Percentiles rank a stretch among this genome's conserved stretches.
Conservation (phyloP, 1,140 invertebrate genomes). For the Calliphora vicina region DNA sequence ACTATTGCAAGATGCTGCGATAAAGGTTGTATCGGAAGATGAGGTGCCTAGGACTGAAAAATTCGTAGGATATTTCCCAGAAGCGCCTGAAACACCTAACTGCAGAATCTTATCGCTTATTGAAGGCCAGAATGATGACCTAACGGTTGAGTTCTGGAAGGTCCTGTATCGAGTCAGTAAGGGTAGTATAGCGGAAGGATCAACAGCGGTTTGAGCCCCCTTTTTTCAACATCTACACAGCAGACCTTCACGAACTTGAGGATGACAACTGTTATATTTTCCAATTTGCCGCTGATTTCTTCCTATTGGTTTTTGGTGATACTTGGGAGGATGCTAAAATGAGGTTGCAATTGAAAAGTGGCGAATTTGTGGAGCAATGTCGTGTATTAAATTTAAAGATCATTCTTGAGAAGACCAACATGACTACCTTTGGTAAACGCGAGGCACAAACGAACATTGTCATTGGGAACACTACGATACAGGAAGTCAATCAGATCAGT, state of each 20-base stretch:
- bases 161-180: too few relatives aligned
- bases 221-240: conserved; percentile 30
- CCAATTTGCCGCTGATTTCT: conserved; percentile 32
- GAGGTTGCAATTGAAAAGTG: background rate
- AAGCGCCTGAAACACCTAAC: too few relatives aligned
- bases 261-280: background rate
- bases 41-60: too few relatives aligned
- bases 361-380: background rate
- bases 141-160: too few relatives aligned
- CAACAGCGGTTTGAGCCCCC: background rate
- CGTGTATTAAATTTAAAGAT: background rate
- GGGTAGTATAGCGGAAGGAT: background rate
- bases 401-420: conserved; percentile 14
- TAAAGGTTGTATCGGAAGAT: too few relatives aligned
- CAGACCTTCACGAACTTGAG: background rate
- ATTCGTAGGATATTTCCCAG: too few relatives aligned
- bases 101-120: too few relatives aligned
- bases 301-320: background rate
- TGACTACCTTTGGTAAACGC: background rate
- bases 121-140: too few relatives aligned
- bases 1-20: too few relatives aligned
- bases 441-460: background rate
- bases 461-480: background rate
- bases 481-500: background rate
- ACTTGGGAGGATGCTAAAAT: background rate